Conservation (phyloP, 2,797 vertebrate species). For the Acipenser ruthenus region DNA sequence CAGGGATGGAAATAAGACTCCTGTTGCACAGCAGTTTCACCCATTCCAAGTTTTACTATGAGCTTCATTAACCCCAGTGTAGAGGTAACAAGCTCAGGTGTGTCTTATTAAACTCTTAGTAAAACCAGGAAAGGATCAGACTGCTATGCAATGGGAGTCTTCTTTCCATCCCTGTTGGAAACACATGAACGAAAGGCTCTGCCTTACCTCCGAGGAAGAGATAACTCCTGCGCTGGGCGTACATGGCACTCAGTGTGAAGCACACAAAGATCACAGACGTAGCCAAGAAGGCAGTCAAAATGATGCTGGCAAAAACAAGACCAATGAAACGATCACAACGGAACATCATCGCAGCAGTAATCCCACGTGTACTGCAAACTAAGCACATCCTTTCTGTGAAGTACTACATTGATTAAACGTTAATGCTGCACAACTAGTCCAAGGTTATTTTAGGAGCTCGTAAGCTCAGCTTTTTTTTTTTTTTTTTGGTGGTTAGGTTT, state of each 20-base stretch:
- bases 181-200: background rate
- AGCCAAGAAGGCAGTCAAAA: slow-evolving; percentile 84
- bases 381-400: slow-evolving; percentile 48
- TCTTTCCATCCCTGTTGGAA: background rate
- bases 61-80: background rate
- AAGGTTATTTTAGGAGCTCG: too few relatives aligned
- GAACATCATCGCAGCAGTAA: background rate
- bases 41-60: background rate
- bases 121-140: background rate
- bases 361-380: background rate
- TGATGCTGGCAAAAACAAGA: slow-evolving; percentile 60
- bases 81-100: background rate
- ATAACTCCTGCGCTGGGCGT: slow-evolving; percentile 82
- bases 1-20: background rate
- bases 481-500: too few relatives aligned
- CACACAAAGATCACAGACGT: slow-evolving; percentile 82
- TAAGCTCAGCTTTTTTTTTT: too few relatives aligned
- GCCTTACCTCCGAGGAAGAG: slow-evolving; percentile 85
- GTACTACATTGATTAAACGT: slow-evolving; percentile 53
- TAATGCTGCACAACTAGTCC: slow-evolving; percentile 34
- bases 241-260: slow-evolving; percentile 90
- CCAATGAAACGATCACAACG: too few relatives aligned
- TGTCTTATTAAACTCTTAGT: background rate
- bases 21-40: background rate
- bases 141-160: background rate